Evolutionary conservation across 2,113 vertebrate genomes (phyloP).

Genomic region (Ictidomys tridecemlineatus): DNA sequence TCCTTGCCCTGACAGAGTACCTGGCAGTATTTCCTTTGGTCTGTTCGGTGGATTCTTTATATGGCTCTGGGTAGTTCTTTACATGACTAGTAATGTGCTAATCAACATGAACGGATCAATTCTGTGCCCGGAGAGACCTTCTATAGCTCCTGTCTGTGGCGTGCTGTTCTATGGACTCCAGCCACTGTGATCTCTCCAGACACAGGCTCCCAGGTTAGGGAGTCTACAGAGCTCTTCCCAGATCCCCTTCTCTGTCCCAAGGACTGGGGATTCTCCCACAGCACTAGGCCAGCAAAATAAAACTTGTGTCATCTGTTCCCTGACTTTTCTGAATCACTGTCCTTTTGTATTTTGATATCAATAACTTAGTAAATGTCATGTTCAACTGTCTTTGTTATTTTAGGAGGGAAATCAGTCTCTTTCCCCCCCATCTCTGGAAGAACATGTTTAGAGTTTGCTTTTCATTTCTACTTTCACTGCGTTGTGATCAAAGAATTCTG

Average conservation of each 20-base stretch:
- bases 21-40: neutral
- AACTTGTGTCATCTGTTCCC: neutral
- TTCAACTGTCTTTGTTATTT: neutral
- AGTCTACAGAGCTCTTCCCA: neutral
- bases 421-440: neutral
- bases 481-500: neutral
- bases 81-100: neutral
- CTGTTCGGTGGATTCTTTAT: neutral
- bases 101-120: neutral
- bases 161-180: neutral
- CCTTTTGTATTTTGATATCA: neutral
- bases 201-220: neutral
- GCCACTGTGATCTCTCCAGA: neutral
- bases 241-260: neutral
- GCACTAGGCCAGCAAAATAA: neutral
- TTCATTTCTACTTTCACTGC: neutral
- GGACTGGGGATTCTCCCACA: neutral
- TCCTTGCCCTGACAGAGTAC: neutral
- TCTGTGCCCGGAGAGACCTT: neutral
- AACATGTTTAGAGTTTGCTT: neutral
- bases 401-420: neutral
- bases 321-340: neutral
- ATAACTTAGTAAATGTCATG: constrained; percentile 9
- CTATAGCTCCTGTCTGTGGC: neutral
- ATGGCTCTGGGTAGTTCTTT: neutral